Evolutionary conservation across 2,888 invertebrate species (phyloP).

Genomic region (Cryptus armator): DNA sequence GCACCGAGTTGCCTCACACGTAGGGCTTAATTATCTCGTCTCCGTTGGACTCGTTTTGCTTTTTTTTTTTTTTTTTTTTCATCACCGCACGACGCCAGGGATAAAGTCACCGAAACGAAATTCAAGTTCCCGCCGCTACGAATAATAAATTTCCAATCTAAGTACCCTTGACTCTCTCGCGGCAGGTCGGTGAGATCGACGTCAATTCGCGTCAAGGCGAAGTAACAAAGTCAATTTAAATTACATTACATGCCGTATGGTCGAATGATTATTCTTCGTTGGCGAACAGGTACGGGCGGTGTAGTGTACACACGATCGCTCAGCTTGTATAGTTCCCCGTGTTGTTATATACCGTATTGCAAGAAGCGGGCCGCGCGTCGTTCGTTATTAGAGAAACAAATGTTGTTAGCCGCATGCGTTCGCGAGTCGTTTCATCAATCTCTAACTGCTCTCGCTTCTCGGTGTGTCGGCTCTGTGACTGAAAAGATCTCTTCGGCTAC

Average conservation of each 20-base stretch:
- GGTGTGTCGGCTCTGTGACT: slow-evolving; percentile 14
- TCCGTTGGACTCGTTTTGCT: slow-evolving; percentile 55
- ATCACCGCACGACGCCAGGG: background rate
- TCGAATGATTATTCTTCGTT: slow-evolving; percentile 67
- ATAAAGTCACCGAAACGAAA: slow-evolving; percentile 54
- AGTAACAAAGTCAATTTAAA: slow-evolving; percentile 68
- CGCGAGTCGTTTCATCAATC: slow-evolving; percentile 62
- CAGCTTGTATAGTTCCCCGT: background rate
- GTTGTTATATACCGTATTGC: background rate
- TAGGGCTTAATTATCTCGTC: slow-evolving; percentile 81
- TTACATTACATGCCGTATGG: slow-evolving; percentile 67
- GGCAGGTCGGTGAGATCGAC: slow-evolving; percentile 44
- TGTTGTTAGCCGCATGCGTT: slow-evolving; percentile 56
- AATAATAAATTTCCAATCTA: slow-evolving; percentile 60
- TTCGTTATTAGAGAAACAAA: slow-evolving; percentile 67
- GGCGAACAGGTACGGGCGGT: slow-evolving; percentile 54
- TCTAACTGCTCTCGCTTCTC: slow-evolving; percentile 34
- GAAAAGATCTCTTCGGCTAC: slow-evolving; percentile 51
- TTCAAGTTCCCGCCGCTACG: slow-evolving; percentile 30
- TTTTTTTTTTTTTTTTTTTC: slow-evolving; percentile 11
- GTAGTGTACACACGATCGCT: background rate
- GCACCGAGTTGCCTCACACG: slow-evolving; percentile 65
- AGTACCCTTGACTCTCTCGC: slow-evolving; percentile 56
- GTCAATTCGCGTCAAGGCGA: slow-evolving; percentile 66
- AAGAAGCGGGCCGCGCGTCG: slow-evolving; percentile 37